Evolutionary conservation across 2,113 vertebrate genomes (phyloP).

Genomic region (Mustelus asterias): DNA sequence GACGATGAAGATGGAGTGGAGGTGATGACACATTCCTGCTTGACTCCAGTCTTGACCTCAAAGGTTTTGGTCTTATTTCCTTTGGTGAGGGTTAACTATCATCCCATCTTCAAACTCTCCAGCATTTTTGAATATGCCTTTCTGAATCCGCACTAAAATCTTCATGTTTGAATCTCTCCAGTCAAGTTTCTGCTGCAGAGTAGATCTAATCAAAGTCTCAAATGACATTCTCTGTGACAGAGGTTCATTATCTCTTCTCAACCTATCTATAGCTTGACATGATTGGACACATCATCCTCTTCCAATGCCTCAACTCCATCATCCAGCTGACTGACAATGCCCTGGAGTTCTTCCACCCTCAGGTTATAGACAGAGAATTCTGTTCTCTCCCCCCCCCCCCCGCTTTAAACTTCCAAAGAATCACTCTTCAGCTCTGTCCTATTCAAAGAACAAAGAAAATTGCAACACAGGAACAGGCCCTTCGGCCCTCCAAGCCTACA

Average conservation of each 20-base stretch:
- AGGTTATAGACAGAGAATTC: background rate
- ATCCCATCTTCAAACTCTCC: background rate
- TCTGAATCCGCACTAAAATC: background rate
- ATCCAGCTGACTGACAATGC: background rate
- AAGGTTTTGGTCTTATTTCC: no score
- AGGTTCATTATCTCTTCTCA: background rate
- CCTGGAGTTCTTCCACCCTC: background rate
- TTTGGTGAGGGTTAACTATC: background rate
- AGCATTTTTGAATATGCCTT: background rate
- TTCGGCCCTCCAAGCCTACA: no score
- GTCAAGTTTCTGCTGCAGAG: background rate
- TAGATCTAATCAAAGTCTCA: background rate
- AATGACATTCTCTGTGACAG: background rate
- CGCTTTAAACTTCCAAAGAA: background rate
- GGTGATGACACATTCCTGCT: no score
- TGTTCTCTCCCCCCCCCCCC: background rate
- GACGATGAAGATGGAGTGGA: no score
- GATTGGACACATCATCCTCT: background rate
- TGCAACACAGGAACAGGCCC: no score
- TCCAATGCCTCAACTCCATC: background rate
- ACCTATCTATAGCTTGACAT: background rate
- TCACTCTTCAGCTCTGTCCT: background rate
- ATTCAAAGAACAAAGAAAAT: no score
- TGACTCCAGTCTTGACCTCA: no score
- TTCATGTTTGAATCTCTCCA: background rate